phyloP scores from a whole-genome alignment of 2,797 vertebrate species.

The Myotis myotis region DNA sequence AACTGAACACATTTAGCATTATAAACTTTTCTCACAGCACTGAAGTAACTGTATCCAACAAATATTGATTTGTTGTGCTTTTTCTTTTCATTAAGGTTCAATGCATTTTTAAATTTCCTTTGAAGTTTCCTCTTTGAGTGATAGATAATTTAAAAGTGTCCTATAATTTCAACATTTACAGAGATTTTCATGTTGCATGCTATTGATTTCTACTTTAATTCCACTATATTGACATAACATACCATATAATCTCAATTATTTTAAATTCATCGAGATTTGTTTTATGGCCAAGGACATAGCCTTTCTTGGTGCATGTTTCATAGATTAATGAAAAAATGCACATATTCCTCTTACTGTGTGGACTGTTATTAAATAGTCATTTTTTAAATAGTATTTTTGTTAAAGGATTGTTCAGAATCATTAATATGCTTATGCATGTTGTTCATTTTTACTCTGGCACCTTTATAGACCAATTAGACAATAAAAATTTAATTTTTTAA shows the following conservation, averaged over 20 bases:
- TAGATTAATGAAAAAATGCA: neutral
- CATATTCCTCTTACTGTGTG: neutral
- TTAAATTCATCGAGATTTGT: neutral
- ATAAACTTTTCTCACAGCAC: neutral
- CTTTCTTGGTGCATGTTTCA: neutral
- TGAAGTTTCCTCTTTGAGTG: neutral
- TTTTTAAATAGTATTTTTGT: neutral
- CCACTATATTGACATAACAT: neutral
- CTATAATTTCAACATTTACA: neutral
- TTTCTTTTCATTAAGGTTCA: neutral
- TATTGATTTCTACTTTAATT: neutral
- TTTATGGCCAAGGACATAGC: neutral
- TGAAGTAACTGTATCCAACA: neutral
- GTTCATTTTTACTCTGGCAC: neutral
- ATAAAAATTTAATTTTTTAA: neutral
- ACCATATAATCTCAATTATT: neutral
- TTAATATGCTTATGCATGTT: neutral
- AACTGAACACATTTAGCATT: neutral
- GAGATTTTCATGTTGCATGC: neutral
- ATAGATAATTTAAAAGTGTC: neutral
- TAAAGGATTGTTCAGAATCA: neutral
- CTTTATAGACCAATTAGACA: neutral
- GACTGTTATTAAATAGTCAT: neutral
- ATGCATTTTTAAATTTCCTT: neutral
- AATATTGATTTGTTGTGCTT: neutral